phyloP scores from a whole-genome alignment of 2,797 vertebrate genomes.

The Cercopithecus diana region DNA sequence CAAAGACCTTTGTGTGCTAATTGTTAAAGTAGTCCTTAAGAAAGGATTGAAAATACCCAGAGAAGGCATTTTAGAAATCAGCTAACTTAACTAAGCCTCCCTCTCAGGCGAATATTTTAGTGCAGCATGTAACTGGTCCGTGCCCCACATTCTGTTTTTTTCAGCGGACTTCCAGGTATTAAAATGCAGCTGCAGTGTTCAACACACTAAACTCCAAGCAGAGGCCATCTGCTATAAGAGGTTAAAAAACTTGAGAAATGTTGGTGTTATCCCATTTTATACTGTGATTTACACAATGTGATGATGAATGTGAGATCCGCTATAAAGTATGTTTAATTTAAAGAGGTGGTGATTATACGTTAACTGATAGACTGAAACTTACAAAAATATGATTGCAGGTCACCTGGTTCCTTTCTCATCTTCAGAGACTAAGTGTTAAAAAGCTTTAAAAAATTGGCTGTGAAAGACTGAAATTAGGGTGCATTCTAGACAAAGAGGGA shows the following conservation, averaged over 20 bases:
- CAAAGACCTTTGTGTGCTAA: slow-evolving; percentile 82
- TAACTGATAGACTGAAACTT: slow-evolving; percentile 52
- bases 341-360: slow-evolving; percentile 22
- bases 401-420: slow-evolving; percentile 63
- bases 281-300: not conserved
- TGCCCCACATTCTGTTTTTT: slow-evolving; percentile 10
- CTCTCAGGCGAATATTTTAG: not conserved
- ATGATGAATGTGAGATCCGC: slow-evolving; percentile 31
- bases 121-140: not conserved
- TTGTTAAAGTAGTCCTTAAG: slow-evolving; percentile 81
- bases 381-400: slow-evolving; percentile 34
- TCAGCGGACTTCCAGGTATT: not conserved
- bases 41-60: slow-evolving; percentile 65
- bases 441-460: slow-evolving; percentile 58
- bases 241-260: slow-evolving; percentile 43
- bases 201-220: not conserved
- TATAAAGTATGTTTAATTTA: slow-evolving; percentile 15
- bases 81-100: slow-evolving; percentile 48
- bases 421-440: slow-evolving; percentile 24
- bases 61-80: slow-evolving; percentile 73
- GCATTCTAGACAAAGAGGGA: slow-evolving; percentile 81
- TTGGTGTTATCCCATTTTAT: not conserved
- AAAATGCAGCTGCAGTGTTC: slow-evolving; percentile 5
- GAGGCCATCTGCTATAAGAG: slow-evolving; percentile 8
- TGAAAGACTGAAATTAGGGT: slow-evolving; percentile 70